Conservation (phyloP, 2,113 vertebrate genomes). For the Dolichallabes microphthalmus region DNA sequence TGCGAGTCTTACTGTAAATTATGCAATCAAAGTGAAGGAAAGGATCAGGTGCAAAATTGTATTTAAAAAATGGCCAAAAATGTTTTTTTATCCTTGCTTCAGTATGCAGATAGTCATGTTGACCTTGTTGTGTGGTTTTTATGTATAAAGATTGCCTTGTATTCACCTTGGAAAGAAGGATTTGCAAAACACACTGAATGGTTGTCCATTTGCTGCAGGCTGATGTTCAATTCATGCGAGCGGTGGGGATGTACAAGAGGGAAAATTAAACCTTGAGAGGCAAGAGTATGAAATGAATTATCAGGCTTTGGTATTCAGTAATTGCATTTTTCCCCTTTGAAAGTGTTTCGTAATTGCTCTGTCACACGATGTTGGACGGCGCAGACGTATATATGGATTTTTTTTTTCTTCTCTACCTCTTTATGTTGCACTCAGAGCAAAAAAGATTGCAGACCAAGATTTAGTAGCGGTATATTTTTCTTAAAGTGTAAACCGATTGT, state of each 20-base stretch:
- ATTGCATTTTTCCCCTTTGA: constrained; percentile 47
- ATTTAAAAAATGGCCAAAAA: not conserved
- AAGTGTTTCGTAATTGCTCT: constrained; percentile 44
- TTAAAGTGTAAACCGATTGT: not conserved
- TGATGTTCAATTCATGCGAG: not conserved
- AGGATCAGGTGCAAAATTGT: not conserved
- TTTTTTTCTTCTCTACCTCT: not conserved
- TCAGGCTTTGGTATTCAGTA: constrained; percentile 26
- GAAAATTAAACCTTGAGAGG: constrained; percentile 20
- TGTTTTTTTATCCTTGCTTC: not conserved
- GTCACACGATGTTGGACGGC: constrained; percentile 29
- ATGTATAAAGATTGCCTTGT: not conserved
- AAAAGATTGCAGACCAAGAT: not conserved
- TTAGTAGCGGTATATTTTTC: not conserved
- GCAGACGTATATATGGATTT: not conserved
- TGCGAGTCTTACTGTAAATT: not conserved
- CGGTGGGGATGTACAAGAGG: not conserved
- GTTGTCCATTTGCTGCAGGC: not conserved
- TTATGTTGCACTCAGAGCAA: not conserved
- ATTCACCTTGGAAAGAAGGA: not conserved
- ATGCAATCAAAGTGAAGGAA: not conserved
- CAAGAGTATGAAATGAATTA: constrained; percentile 39
- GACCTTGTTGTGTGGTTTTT: not conserved
- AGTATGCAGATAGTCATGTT: not conserved
- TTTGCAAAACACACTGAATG: not conserved